Percentiles rank a stretch among this genome's conserved stretches.
Conservation (phyloP, 2,113 vertebrate genomes). For the Apistogramma diplotaenia region DNA sequence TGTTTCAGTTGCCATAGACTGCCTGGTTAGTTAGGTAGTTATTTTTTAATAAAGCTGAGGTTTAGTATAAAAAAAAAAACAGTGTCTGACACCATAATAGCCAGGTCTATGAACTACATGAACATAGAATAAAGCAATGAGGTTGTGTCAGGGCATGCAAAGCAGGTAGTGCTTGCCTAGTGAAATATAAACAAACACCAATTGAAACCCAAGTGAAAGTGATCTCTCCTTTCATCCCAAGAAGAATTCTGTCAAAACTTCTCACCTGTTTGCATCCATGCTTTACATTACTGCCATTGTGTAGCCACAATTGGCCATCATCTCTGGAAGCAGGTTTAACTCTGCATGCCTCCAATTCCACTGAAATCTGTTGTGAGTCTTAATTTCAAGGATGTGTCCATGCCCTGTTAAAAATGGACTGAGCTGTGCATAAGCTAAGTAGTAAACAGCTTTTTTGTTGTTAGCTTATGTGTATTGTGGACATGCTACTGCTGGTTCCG, state of each 20-base stretch:
- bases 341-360: not conserved
- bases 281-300: not conserved
- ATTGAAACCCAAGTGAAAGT: not conserved
- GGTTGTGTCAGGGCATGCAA: not conserved
- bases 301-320: accelerated
- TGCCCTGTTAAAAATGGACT: not conserved
- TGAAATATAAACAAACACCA: not conserved
- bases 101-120: not conserved
- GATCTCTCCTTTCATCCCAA: not conserved
- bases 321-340: not conserved
- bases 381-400: not conserved
- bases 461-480: not conserved
- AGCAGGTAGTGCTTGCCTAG: not conserved
- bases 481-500: not conserved
- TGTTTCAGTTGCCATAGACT: not conserved
- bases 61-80: no score
- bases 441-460: not conserved
- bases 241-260: not conserved
- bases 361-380: not conserved
- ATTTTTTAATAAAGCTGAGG: no score
- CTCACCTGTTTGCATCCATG: not conserved
- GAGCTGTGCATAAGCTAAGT: not conserved
- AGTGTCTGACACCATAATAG: not conserved
- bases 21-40: no score
- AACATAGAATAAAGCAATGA: not conserved